phyloP scores from a whole-genome alignment of 2,113 vertebrate genomes.

The Merops nubicus region DNA sequence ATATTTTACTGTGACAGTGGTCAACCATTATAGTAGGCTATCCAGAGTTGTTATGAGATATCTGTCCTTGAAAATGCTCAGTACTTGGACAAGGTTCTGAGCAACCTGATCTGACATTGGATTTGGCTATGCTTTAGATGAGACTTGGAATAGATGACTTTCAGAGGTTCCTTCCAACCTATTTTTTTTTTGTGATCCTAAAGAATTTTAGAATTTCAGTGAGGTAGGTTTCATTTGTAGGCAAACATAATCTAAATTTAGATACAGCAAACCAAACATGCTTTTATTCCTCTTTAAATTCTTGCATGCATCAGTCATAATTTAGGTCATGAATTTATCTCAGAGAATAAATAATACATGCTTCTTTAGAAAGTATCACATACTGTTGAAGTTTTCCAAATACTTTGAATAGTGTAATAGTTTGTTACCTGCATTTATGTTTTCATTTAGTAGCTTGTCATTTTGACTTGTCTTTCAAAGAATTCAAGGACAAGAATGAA shows the following conservation, averaged over 20 bases:
- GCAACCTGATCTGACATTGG: not conserved
- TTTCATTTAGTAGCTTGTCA: not conserved
- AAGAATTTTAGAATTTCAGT: not conserved
- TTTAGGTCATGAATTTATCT: not conserved
- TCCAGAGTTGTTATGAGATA: not conserved
- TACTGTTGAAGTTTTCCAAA: not conserved
- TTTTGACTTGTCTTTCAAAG: not conserved
- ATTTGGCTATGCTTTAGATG: not conserved
- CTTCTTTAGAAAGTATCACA: not conserved
- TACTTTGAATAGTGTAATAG: not conserved
- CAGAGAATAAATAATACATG: not conserved
- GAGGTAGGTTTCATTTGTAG: not conserved
- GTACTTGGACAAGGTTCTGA: not conserved
- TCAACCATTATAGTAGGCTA: not conserved
- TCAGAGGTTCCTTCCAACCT: not conserved
- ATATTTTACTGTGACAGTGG: not conserved
- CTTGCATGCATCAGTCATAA: not conserved
- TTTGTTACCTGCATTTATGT: not conserved
- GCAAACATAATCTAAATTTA: not conserved
- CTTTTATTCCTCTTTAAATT: not conserved
- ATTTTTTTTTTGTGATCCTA: not conserved
- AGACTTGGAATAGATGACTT: not conserved
- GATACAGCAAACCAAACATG: accelerated
- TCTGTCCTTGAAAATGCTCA: not conserved
- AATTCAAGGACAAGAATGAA: not conserved